Conservation (phyloP, 1,140 invertebrate species). For the Drosophila hydei region DNA sequence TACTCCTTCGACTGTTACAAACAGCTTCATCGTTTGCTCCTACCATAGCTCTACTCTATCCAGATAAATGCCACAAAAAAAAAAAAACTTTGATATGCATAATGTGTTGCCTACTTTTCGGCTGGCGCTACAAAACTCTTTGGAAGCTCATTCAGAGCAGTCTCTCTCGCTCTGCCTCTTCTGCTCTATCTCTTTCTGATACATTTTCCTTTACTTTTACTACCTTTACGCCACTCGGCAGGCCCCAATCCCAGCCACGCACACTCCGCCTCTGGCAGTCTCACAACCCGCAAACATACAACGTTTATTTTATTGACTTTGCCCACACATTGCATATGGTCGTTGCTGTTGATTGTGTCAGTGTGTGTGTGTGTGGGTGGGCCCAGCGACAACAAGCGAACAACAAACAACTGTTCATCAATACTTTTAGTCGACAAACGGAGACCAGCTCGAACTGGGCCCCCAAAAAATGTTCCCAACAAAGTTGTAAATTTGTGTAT, state of each 20-base stretch:
- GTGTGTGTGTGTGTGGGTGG: constrained; percentile 26
- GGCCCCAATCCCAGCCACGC: background rate
- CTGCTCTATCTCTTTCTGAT: background rate
- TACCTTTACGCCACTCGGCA: constrained; percentile 13
- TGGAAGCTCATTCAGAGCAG: constrained; percentile 26
- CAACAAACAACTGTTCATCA: constrained; percentile 80
- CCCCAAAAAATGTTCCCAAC: constrained; percentile 47
- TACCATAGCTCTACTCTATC: constrained; percentile 18
- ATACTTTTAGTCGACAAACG: constrained; percentile 73
- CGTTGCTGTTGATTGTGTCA: constrained; percentile 27
- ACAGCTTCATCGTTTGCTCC: background rate
- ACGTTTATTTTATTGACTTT: constrained; percentile 81
- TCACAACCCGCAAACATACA: constrained; percentile 57
- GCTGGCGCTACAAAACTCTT: constrained; percentile 37
- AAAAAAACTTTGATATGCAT: constrained; percentile 60
- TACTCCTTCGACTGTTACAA: background rate
- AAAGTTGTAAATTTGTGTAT: constrained; percentile 78
- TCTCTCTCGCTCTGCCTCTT: constrained; percentile 1
- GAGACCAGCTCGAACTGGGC: constrained; percentile 34
- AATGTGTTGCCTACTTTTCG: constrained; percentile 73
- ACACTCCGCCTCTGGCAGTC: constrained; percentile 1
- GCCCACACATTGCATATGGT: constrained; percentile 49
- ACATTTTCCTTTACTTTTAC: constrained; percentile 39
- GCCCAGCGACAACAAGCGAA: constrained; percentile 54
- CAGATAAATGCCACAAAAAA: constrained; percentile 28